Conservation (phyloP, 2,888 invertebrate genomes). For the Coelinius sp. region DNA sequence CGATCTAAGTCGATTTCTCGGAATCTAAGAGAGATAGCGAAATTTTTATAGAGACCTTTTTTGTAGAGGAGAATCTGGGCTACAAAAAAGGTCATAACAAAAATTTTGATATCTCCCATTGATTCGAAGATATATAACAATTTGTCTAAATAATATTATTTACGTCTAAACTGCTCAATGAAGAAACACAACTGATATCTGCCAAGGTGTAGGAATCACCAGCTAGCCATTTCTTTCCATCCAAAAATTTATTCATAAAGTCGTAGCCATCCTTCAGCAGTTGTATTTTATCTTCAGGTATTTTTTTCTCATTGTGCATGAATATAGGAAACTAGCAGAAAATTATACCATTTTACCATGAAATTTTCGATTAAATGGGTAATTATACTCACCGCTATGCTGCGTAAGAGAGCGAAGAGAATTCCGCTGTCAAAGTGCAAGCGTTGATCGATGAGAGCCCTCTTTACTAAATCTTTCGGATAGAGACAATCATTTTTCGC, state of each 20-base stretch:
- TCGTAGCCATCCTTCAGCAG: slow-evolving; percentile 61
- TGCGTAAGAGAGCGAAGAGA: slow-evolving; percentile 71
- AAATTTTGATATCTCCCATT: too few species aligned
- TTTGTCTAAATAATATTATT: slow-evolving; percentile 14
- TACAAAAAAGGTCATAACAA: too few species aligned
- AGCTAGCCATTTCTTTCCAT: slow-evolving; percentile 55
- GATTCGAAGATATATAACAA: too few species aligned
- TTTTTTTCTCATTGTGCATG: slow-evolving; percentile 57
- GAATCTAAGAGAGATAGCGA: too few species aligned
- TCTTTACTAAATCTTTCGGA: slow-evolving; percentile 72
- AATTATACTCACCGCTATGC: slow-evolving; percentile 70
- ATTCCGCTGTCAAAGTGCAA: slow-evolving; percentile 73
- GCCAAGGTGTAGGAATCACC: slow-evolving; percentile 58
- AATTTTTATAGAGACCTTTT: too few species aligned
- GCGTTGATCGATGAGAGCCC: slow-evolving; percentile 74
- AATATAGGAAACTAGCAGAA: slow-evolving; percentile 62
- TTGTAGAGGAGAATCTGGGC: too few species aligned
- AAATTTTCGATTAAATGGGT: too few species aligned
- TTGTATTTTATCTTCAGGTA: slow-evolving; percentile 59
- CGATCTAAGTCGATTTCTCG: too few species aligned
- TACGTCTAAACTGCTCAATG: slow-evolving; percentile 45
- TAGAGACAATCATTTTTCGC: slow-evolving; percentile 73
- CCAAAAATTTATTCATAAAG: slow-evolving; percentile 65
- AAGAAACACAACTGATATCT: slow-evolving; percentile 52
- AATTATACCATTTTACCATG: neutral